These are phyloP conservation scores for Brachyhypopomus gauderio DNA, from an alignment of 2,113 vertebrate genomes.

Conservation along the genomic window DNA sequence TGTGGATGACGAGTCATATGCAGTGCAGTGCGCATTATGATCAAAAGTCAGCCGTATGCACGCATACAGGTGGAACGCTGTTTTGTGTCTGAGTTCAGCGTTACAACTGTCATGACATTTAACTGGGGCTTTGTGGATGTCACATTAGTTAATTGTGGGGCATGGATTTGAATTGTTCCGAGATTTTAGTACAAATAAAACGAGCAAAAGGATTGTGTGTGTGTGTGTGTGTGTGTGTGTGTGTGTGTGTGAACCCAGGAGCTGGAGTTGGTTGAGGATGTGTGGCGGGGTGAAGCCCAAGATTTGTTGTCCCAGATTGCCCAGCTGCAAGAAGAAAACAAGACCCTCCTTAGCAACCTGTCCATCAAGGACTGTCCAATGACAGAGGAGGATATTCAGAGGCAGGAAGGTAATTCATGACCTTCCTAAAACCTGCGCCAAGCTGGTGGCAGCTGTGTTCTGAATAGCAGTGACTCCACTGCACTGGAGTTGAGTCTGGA, in stretches of 20 bases:
- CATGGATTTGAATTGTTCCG: neutral
- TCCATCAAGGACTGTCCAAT: slow-evolving; percentile 84
- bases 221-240: slow-evolving; percentile 23
- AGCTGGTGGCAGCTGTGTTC: neutral
- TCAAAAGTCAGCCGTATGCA: neutral
- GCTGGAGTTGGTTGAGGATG: slow-evolving; percentile 95
- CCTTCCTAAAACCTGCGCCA: slow-evolving; percentile 12
- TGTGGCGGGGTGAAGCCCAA: slow-evolving; percentile 96
- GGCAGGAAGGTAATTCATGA: slow-evolving; percentile 83
- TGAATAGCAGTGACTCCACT: slow-evolving; percentile 7
- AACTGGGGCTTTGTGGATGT: neutral
- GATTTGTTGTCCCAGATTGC: slow-evolving; percentile 94
- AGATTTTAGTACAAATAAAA: neutral
- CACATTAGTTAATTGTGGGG: neutral
- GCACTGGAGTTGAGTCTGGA: neutral
- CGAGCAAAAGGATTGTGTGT: neutral
- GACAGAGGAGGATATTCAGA: slow-evolving; percentile 94
- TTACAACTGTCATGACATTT: neutral
- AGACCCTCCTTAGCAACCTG: slow-evolving; percentile 88
- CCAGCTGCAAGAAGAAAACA: slow-evolving; percentile 97
- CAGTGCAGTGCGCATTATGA: neutral
- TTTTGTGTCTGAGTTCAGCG: neutral
- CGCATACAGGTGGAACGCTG: neutral
- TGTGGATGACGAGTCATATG: neutral
- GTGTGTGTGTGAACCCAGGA: slow-evolving; percentile 74